Evolutionary conservation across 2,888 invertebrate species (phyloP).

Genomic region (Agrochola lychnidis): DNA sequence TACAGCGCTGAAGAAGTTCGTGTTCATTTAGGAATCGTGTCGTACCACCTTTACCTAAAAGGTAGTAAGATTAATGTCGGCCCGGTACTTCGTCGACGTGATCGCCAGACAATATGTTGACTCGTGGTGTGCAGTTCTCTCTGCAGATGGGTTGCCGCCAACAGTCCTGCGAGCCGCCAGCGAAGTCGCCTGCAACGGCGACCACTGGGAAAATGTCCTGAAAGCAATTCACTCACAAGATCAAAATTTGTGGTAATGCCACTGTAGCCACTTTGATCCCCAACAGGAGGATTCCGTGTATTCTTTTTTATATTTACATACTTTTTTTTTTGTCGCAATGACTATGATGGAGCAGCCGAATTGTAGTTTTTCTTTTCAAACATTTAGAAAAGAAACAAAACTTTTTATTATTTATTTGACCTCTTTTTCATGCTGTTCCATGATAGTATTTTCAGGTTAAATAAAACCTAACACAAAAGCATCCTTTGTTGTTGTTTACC

Average conservation of each 20-base stretch:
- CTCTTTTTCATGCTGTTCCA: conserved; percentile 61
- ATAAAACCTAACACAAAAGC: conserved; percentile 71
- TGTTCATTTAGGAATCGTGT: conserved; percentile 36
- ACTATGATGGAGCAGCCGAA: conserved; percentile 57
- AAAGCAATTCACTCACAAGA: conserved; percentile 90
- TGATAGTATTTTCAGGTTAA: conserved; percentile 77
- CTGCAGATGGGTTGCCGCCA: conserved; percentile 88
- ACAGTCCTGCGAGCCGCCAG: conserved; percentile 89
- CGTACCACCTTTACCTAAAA: conserved; percentile 35
- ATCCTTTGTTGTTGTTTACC: conserved; percentile 76
- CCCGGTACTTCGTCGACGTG: conserved; percentile 62
- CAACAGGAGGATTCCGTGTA: conserved; percentile 87
- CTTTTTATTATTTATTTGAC: not conserved
- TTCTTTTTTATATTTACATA: conserved; percentile 83
- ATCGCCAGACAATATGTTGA: conserved; percentile 84
- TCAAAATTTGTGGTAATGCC: conserved; percentile 90
- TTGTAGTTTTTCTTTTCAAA: not conserved
- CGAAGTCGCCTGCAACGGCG: conserved; percentile 92
- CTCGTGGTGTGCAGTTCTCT: conserved; percentile 90
- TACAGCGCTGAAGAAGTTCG: not conserved
- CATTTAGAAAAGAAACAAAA: too few species aligned
- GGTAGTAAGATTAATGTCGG: conserved; percentile 53
- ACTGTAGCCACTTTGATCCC: conserved; percentile 80
- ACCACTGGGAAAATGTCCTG: conserved; percentile 93
- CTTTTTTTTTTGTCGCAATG: conserved; percentile 62